Conservation (phyloP, 2,888 invertebrate species). For the Leptopilina myrica region DNA sequence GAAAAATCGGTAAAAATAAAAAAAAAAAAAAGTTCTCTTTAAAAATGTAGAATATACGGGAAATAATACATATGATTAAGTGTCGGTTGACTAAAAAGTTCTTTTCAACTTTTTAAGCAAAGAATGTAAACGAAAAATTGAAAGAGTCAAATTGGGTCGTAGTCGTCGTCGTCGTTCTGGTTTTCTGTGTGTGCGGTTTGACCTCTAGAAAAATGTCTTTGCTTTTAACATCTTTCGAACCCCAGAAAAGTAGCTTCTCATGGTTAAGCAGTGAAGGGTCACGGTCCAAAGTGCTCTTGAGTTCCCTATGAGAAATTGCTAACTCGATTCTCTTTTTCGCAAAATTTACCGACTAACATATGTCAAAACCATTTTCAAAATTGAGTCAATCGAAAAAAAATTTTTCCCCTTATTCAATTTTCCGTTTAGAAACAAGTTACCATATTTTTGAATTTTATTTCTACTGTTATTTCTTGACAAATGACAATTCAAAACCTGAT, state of each 20-base stretch:
- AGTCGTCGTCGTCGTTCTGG: constrained; percentile 18
- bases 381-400: background rate
- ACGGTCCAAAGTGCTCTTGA: constrained; percentile 30
- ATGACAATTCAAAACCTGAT: no score
- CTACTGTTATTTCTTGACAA: no score
- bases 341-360: constrained; percentile 28
- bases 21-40: no score
- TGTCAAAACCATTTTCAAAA: constrained; percentile 6
- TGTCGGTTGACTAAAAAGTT: background rate
- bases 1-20: no score
- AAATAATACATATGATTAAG: no score
- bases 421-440: background rate
- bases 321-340: constrained; percentile 27
- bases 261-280: constrained; percentile 29
- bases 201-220: constrained; percentile 33
- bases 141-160: constrained; percentile 25
- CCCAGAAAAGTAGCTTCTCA: background rate
- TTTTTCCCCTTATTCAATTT: background rate
- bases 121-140: constrained; percentile 20
- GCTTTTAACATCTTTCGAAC: constrained; percentile 31
- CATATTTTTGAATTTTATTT: no score
- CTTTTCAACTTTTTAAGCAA: background rate
- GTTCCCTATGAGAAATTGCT: constrained; percentile 24
- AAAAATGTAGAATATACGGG: no score
- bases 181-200: constrained; percentile 1